A percentile compares a stretch with the other conserved stretches of the same genome.
These are phyloP conservation scores for Formica aserva DNA, from an alignment of 2,888 invertebrate species.

Conservation along the genomic window DNA sequence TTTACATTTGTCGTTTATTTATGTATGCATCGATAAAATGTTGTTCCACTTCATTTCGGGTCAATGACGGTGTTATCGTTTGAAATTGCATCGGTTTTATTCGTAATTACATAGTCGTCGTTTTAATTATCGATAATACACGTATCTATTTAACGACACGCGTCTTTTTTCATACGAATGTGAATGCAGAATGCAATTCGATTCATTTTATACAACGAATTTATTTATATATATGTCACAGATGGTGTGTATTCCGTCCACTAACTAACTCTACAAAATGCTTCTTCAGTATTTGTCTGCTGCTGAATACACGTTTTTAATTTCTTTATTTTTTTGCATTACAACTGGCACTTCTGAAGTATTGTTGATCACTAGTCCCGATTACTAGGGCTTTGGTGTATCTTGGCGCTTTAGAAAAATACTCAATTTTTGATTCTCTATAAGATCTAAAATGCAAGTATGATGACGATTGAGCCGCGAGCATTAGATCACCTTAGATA, in stretches of 20 bases:
- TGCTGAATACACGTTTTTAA: slow-evolving; percentile 63
- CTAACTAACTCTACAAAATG: slow-evolving; percentile 64
- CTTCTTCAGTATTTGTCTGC: slow-evolving; percentile 69
- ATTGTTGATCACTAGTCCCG: slow-evolving; percentile 67
- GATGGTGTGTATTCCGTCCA: slow-evolving; percentile 31
- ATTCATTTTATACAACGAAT: slow-evolving; percentile 69
- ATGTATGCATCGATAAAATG: slow-evolving; percentile 4
- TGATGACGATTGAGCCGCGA: slow-evolving; percentile 62
- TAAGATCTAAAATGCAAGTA: slow-evolving; percentile 61
- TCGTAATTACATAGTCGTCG: slow-evolving; percentile 21
- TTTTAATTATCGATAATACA: slow-evolving; percentile 59
- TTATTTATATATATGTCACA: slow-evolving; percentile 63
- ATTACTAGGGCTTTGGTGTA: slow-evolving; percentile 58
- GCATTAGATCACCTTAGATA: slow-evolving; percentile 32
- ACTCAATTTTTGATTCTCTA: slow-evolving; percentile 73
- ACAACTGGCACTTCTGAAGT: slow-evolving; percentile 74
- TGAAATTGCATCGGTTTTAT: slow-evolving; percentile 25
- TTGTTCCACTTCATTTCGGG: background rate
- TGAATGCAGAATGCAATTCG: slow-evolving; percentile 16
- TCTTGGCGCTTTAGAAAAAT: slow-evolving; percentile 72
- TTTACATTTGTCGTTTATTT: background rate
- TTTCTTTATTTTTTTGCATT: slow-evolving; percentile 64
- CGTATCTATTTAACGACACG: slow-evolving; percentile 31
- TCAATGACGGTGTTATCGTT: background rate
- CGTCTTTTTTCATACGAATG: background rate